Evolutionary conservation across 2,113 vertebrate genomes (phyloP).

Genomic region (Hyla sarda): DNA sequence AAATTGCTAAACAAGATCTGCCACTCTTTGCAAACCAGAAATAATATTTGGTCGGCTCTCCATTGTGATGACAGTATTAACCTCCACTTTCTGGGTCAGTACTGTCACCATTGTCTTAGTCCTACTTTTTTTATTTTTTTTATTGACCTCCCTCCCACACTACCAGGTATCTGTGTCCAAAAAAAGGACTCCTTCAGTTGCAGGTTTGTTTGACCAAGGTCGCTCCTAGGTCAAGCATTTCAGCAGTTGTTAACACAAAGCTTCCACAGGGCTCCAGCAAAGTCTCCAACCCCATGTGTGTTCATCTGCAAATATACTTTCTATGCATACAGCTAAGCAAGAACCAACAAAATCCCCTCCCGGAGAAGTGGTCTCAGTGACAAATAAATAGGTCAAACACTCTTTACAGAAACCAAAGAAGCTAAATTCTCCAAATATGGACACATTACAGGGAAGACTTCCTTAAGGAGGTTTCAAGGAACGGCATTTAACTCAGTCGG

Average conservation of each 20-base stretch:
- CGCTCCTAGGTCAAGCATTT: constrained; percentile 88
- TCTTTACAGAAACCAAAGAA: constrained; percentile 65
- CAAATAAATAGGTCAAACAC: constrained; percentile 75
- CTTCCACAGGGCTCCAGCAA: constrained; percentile 69
- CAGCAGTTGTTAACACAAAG: constrained; percentile 85
- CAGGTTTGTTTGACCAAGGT: constrained; percentile 87
- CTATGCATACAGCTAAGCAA: constrained; percentile 65
- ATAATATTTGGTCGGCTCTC: constrained; percentile 57
- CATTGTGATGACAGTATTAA: constrained; percentile 62
- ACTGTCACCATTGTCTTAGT: constrained; percentile 69
- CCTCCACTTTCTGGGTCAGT: constrained; percentile 62
- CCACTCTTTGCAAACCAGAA: constrained; percentile 57
- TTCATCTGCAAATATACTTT: constrained; percentile 70
- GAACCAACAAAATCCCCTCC: constrained; percentile 70
- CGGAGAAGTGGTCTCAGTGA: constrained; percentile 66
- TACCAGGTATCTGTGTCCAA: constrained; percentile 93
- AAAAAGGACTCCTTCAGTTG: constrained; percentile 75
- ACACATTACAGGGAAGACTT: constrained; percentile 71
- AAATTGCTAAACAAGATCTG: constrained; percentile 65
- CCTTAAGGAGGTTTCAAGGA: constrained; percentile 82
- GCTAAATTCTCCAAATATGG: constrained; percentile 71
- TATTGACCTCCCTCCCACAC: constrained; percentile 71
- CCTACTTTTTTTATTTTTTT: constrained; percentile 66
- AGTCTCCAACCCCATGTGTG: constrained; percentile 64
- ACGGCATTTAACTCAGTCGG: constrained; percentile 76